Conservation (phyloP, 2,113 vertebrate genomes). For the Dendropsophus ebraccatus region DNA sequence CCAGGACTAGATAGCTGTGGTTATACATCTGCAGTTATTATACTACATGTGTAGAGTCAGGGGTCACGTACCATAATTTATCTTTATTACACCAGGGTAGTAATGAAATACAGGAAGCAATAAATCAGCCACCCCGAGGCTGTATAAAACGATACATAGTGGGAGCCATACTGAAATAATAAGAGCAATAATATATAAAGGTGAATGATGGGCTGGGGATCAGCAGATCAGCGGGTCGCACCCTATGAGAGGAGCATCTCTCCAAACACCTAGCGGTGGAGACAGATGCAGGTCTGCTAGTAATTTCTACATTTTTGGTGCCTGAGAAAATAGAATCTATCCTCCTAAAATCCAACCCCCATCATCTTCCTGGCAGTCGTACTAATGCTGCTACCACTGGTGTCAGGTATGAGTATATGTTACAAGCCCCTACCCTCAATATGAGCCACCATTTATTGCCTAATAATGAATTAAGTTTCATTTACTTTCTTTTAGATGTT, state of each 20-base stretch:
- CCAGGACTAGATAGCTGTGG: neutral
- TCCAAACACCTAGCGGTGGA: neutral
- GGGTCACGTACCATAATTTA: neutral
- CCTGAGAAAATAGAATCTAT: neutral
- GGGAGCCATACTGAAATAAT: neutral
- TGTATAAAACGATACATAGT: neutral
- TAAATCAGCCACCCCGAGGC: neutral
- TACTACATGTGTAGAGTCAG: neutral
- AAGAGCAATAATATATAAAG: neutral
- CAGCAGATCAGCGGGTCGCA: neutral
- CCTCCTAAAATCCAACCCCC: no score
- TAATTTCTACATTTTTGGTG: slow-evolving; percentile 7
- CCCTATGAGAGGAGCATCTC: neutral
- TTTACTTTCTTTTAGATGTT: slow-evolving; percentile 74
- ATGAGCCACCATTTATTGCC: neutral
- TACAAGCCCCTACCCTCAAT: neutral
- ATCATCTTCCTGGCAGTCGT: no score
- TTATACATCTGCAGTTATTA: neutral
- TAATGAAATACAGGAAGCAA: neutral
- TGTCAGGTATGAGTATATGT: neutral
- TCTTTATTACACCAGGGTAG: neutral
- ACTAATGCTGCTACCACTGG: no score
- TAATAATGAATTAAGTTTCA: neutral
- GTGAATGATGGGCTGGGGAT: neutral
- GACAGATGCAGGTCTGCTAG: slow-evolving; percentile 7